Evolutionary conservation across 2,113 vertebrate genomes (phyloP).

Genomic region (Prochilodus magdalenae): DNA sequence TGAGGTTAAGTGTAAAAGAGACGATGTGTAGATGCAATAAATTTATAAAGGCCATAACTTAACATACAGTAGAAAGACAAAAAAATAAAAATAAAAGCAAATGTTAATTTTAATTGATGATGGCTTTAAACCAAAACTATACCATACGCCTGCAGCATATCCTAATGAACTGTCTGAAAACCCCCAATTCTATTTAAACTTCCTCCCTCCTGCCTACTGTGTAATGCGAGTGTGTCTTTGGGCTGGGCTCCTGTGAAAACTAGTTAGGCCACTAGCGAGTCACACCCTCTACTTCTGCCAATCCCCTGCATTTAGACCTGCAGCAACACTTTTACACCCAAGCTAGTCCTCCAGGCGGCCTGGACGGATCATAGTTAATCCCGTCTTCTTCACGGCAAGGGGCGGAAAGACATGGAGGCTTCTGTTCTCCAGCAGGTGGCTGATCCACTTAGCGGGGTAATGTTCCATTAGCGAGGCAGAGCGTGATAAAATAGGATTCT

Average conservation of each 20-base stretch:
- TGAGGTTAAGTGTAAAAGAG: no score
- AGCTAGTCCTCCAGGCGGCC: slow-evolving; percentile 45
- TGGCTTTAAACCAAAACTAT: no score
- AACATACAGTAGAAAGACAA: no score
- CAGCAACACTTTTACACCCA: slow-evolving; percentile 26
- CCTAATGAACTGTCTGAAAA: no score
- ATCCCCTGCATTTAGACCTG: not conserved
- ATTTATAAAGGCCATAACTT: no score
- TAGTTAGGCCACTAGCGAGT: slow-evolving; percentile 27
- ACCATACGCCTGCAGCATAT: no score
- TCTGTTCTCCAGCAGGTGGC: slow-evolving; percentile 37
- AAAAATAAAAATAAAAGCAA: no score
- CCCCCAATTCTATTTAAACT: no score
- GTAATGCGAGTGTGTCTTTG: slow-evolving; percentile 19
- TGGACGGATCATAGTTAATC: slow-evolving; percentile 57
- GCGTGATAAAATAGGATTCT: not conserved
- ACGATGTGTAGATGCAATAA: no score
- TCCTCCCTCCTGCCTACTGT: not conserved
- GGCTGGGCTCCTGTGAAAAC: slow-evolving; percentile 24
- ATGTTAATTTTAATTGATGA: no score
- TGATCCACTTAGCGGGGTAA: slow-evolving; percentile 63
- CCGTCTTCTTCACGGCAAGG: slow-evolving; percentile 39
- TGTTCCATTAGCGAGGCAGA: not conserved
- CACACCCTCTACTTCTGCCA: slow-evolving; percentile 36
- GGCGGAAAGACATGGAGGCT: slow-evolving; percentile 42